phyloP scores from a whole-genome alignment of 2,888 invertebrate genomes.

The Alviniconcha strummeri region DNA sequence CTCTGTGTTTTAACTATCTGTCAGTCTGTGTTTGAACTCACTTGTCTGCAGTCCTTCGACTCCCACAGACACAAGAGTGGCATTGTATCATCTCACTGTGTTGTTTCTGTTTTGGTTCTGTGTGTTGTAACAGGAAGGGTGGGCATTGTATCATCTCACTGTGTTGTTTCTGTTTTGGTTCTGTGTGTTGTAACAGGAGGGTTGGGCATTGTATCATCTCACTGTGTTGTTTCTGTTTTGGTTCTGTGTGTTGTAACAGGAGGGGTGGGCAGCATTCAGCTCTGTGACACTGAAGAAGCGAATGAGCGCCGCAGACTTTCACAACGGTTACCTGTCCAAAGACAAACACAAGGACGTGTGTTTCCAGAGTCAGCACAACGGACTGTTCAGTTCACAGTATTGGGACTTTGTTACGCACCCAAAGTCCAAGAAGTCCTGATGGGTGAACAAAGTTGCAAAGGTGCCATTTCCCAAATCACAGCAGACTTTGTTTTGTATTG shows the following conservation, averaged over 20 bases:
- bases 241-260: constrained; percentile 47
- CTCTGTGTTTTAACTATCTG: too few species aligned
- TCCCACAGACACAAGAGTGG: too few species aligned
- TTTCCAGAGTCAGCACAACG: constrained; percentile 38
- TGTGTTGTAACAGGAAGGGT: constrained; percentile 57
- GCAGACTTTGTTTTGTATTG: too few species aligned
- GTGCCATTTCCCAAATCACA: too few species aligned
- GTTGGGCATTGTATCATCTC: constrained; percentile 14
- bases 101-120: not conserved
- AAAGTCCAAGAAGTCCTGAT: constrained; percentile 8
- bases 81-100: not conserved
- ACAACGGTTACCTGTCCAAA: constrained; percentile 84
- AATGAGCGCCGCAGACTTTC: constrained; percentile 88
- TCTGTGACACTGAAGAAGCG: constrained; percentile 74
- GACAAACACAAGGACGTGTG: constrained; percentile 25
- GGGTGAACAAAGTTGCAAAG: not conserved
- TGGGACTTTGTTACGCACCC: constrained; percentile 12
- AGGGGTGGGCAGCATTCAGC: constrained; percentile 65
- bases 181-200: constrained; percentile 53
- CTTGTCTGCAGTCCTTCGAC: too few species aligned
- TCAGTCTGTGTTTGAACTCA: too few species aligned
- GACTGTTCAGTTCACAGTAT: constrained; percentile 30
- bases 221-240: not conserved
- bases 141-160: constrained; percentile 43
- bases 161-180: not conserved